Evolutionary conservation across 1,140 invertebrate species (phyloP).

Genomic region (Panagrolaimus sp.): DNA sequence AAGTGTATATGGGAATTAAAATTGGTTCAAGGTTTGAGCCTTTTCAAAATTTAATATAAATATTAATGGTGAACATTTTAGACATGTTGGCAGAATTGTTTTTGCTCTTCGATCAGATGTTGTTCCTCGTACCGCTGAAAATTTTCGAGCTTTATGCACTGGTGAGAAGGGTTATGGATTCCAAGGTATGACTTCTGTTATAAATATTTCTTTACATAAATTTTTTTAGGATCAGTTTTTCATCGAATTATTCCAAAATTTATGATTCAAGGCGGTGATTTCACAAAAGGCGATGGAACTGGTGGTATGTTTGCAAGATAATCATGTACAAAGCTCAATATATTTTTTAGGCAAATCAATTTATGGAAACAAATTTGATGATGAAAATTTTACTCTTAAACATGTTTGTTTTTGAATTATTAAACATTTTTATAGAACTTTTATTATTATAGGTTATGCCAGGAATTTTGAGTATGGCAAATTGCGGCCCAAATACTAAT

Average conservation of each 20-base stretch:
- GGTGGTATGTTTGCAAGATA: too few relatives aligned
- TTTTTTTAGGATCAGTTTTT: conserved; percentile 44
- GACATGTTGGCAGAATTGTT: conserved; percentile 23
- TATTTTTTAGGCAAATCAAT: conserved; percentile 94
- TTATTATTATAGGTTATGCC: too few relatives aligned
- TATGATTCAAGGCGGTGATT: conserved; percentile 75
- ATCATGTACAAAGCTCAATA: too few relatives aligned
- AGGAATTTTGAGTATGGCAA: too few relatives aligned
- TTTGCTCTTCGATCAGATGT: conserved; percentile 63
- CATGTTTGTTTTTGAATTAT: too few relatives aligned
- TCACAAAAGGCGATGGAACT: conserved; percentile 43
- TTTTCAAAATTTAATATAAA: too few relatives aligned
- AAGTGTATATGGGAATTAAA: conserved; percentile 52
- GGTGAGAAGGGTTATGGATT: conserved; percentile 59
- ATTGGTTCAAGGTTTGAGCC: conserved; percentile 5
- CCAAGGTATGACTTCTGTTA: neutral
- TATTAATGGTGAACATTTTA: conserved; percentile 1
- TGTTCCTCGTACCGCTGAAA: conserved; percentile 78
- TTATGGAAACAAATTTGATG: conserved; percentile 86
- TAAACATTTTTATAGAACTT: too few relatives aligned
- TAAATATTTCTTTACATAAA: too few relatives aligned
- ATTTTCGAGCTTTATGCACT: conserved; percentile 63
- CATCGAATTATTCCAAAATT: conserved; percentile 89
- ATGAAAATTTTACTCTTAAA: conserved; percentile 71
- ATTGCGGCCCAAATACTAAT: conserved; percentile 85